Base-by-base conservation (phyloP, 1,140 invertebrate species). In the Temnothorax nylanderi region DNA sequence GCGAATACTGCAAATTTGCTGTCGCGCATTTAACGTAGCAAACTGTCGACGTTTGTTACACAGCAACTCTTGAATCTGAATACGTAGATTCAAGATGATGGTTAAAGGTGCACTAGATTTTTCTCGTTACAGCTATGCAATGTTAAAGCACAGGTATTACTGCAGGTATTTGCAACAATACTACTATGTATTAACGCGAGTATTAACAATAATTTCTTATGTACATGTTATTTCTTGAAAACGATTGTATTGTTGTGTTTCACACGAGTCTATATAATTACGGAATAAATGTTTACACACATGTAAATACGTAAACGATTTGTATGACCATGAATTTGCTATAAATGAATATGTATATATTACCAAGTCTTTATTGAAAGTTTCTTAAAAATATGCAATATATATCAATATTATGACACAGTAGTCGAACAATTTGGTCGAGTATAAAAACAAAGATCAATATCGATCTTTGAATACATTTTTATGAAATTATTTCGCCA, bases 121-220 rank as follows among this genome's bases (percentile, higher is more conserved):
- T 37, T 74, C 10, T 85, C 60, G n/a, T 75, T 75, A 26, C 7
- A 51, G 34, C 64, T 58, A 67, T 51, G 78, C 41, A 77, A 74
- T 82, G 51, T 64, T 81, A 72, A 16, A 78, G 56, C 84, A 77
- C 60, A 51, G 18, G 60, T 69, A 60, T 76, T 49, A 60, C 1
- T 49, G 69, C 44, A 62, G 44, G 10, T 82, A 85, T 81, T 49
- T 84, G 72, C 67, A 72, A 62, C 16, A 34, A 71, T 71, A 74
- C 8, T 51, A 49, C 44, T 60, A 69, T 76, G 81, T 72, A 75
- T 88, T 65, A 75, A 86, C 26, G 71, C 69, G 16, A 89, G 58
- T 88, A 89, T 89, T 81, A 90, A 91, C 56, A 81, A 85, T 87
- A 64, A 87, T 80, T 86, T 89, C 76, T 88, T 85, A 89, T 87